Evolutionary conservation across 2,888 invertebrate species (phyloP), one percentile per base, ranked within the genome.

Genomic region (Agrilus mali): DNA sequence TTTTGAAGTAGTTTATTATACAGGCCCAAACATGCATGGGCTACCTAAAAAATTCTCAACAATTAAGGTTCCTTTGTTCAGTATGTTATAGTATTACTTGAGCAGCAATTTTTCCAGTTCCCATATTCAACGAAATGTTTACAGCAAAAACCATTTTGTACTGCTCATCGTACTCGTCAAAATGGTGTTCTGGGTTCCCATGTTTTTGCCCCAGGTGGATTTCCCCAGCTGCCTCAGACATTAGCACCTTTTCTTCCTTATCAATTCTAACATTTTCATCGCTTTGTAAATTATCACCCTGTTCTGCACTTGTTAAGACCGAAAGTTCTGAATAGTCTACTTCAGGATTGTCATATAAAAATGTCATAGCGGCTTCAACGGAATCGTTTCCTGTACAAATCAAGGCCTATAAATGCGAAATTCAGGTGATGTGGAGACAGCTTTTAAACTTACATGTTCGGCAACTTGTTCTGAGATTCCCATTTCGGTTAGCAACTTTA

Each of bases 101-200:
- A 33, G 75, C 71, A 15, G 74, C 73, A 33, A 74, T 60, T 60
- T 80, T 80, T 2, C 79, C 80, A 22, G 70, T 60, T 1, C 77
- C 75, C 79, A 80, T 80, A 49, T 71, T 68, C 40, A 80, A 60
- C 20, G 70, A 69, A 36, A 64, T 61, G 59, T 80, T 80, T 6
- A 78, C 74, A 22, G 78, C 72, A 60, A 79, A 74, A 16, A 75
- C 74, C 79, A 79, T 79, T 64, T 79, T 79, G 59, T 69, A 74
- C 41, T 61, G 60, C 35, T 65, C 64, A 41, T 61, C 56, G 38
- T 58, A 57, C 33, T 54, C 56, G 35, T 55, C 55, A 1, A 51
- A 50, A 34, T 47, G 48, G 7, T 50, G 53, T 27, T 43, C 41
- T 33, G 2, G 8, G 10, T 10, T 27, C 10, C 27, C 27, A 4